Base-by-base conservation (phyloP, 2,113 vertebrate genomes). In the Oreochromis aureus region DNA sequence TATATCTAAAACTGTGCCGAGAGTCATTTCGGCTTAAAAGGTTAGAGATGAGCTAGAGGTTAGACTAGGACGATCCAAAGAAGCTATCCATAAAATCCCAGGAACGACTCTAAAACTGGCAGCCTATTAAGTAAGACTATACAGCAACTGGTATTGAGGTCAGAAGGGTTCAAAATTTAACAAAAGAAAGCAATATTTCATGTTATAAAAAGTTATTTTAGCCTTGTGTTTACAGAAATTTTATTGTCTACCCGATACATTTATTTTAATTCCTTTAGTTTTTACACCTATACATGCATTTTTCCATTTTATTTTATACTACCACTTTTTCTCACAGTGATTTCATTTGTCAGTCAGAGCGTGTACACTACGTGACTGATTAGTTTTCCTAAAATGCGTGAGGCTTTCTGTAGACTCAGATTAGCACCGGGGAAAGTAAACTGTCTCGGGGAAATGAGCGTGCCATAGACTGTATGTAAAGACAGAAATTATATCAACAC, bases 21-120 rank as follows among this genome's bases (percentile, higher is more conserved):
- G 66, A 34, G 16, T 93, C 66, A 73, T 48, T 69, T 83, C 1
- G 7, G 63, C 89, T 89, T 89, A 91, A 87, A 92, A 83, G 88
- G 88, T 81, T 58, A 80, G 39, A 73, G 63, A 36, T 85, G 36
- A 78, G 73, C n/a, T 11, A 6, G 59, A 87, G 73, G 81, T 85
- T 30, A 76, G 80, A 10, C 81, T 46, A 4, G 9, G 80, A 54
- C 7, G 83, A 81, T 22, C 36, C 22, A 61, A 48, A 82, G 30
- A 88, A 82, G 51, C 39, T 89, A 76, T 81, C 63, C 44, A 61
- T 83, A 53, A 71, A 59, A 85, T 81, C 61, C 8, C 8, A 55
- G 34, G 32, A 56, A 59, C 59, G 13, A 48, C 39, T 44, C 7
- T 39, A 6, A 54, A 61, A 51, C 48, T 39, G 32, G 2, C 32